Evolutionary conservation across 2,888 invertebrate genomes (phyloP).

Genomic region (Spilarctia lutea): DNA sequence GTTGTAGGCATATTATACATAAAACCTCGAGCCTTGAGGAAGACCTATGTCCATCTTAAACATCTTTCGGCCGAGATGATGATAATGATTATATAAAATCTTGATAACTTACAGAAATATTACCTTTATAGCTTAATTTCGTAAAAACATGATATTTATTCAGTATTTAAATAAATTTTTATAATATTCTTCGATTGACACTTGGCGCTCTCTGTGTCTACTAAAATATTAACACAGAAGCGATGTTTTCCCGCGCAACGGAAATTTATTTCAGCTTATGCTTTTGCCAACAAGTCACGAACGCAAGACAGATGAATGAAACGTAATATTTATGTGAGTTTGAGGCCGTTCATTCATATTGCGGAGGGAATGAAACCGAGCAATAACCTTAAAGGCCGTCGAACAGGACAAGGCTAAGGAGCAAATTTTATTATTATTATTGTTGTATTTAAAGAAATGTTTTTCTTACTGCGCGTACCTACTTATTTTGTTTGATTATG

Average conservation of each 20-base stretch:
- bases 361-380: constrained; percentile 1
- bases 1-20: too few relatives aligned
- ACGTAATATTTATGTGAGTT: constrained; percentile 9
- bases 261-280: neutral
- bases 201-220: neutral
- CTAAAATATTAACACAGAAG: neutral
- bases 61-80: too few relatives aligned
- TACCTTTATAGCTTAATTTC: neutral
- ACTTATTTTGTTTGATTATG: too few relatives aligned
- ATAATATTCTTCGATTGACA: neutral
- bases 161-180: neutral
- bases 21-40: too few relatives aligned
- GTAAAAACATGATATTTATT: neutral
- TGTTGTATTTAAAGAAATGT: neutral
- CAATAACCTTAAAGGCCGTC: neutral
- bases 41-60: too few relatives aligned
- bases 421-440: neutral
- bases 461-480: neutral
- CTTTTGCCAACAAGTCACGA: neutral
- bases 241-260: neutral
- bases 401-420: neutral
- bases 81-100: too few relatives aligned
- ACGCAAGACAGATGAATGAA: constrained; percentile 28
- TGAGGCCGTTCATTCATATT: neutral
- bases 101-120: too few relatives aligned